Conservation (phyloP, 2,113 vertebrate genomes). For the Caracal caracal region DNA sequence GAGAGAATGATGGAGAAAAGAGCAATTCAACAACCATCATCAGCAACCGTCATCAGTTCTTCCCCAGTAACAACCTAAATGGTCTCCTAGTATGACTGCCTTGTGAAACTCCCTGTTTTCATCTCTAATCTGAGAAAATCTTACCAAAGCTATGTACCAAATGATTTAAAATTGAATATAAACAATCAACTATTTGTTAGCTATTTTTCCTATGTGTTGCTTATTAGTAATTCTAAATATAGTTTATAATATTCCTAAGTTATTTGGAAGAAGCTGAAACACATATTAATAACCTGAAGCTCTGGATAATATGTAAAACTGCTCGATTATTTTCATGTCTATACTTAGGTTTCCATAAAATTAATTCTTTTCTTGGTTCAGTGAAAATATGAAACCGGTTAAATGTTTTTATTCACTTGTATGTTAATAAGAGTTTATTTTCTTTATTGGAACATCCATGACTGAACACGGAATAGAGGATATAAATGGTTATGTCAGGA, state of each 20-base stretch:
- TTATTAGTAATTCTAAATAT: neutral
- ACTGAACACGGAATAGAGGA: neutral
- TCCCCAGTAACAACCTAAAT: neutral
- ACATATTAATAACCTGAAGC: neutral
- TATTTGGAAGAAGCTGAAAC: neutral
- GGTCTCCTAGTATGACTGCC: neutral
- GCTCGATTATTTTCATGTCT: neutral
- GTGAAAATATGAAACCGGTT: slow-evolving; percentile 1
- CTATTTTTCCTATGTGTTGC: neutral
- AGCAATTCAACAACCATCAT: neutral
- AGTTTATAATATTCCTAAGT: neutral
- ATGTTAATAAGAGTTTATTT: neutral
- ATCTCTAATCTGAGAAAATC: neutral
- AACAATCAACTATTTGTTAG: neutral
- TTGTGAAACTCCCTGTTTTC: neutral
- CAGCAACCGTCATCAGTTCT: neutral
- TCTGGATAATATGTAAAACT: neutral
- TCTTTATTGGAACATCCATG: neutral
- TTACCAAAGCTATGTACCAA: neutral
- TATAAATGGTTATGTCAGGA: neutral
- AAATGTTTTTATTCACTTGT: neutral
- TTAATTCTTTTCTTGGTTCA: neutral
- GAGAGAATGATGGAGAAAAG: neutral
- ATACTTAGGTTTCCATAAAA: slow-evolving; percentile 1
- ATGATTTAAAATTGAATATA: slow-evolving; percentile 3